Conservation (phyloP, 2,888 invertebrate genomes). For the Automeris io region DNA sequence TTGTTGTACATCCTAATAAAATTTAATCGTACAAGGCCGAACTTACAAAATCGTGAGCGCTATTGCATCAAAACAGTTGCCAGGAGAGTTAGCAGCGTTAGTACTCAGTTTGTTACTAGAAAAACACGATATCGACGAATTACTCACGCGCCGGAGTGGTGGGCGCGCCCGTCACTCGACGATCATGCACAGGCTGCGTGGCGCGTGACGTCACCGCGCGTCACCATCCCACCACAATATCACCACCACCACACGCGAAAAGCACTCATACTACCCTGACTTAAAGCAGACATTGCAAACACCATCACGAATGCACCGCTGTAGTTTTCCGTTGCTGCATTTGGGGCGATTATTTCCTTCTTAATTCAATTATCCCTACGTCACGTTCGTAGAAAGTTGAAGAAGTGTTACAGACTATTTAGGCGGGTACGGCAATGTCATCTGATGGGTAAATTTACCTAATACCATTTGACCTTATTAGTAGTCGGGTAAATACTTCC, state of each 20-base stretch:
- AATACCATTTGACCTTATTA: too few relatives aligned
- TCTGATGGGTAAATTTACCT: too few relatives aligned
- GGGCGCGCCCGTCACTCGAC: conserved; percentile 46
- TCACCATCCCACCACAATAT: conserved; percentile 37
- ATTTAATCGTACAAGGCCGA: conserved; percentile 19
- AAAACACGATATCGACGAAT: conserved; percentile 1
- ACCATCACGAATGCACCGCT: conserved; percentile 8
- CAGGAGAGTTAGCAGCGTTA: conserved; percentile 14
- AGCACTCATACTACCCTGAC: conserved; percentile 16
- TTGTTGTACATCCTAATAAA: too few relatives aligned
- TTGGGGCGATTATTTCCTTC: too few relatives aligned
- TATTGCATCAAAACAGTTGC: conserved; percentile 23
- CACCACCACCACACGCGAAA: conserved; percentile 5
- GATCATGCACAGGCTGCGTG: conserved; percentile 50
- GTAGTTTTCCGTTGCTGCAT: conserved; percentile 33
- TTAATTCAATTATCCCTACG: too few relatives aligned
- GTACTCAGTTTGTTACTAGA: conserved; percentile 15
- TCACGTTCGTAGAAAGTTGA: too few relatives aligned
- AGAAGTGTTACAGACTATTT: too few relatives aligned
- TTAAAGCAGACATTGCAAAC: conserved; percentile 10
- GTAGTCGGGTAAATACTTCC: too few relatives aligned
- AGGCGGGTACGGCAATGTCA: too few relatives aligned
- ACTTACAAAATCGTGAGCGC: conserved; percentile 11
- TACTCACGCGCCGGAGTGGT: conserved; percentile 25
- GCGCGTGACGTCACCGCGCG: conserved; percentile 53